Evolutionary conservation across 2,888 invertebrate genomes (phyloP).

Genomic region (Linnaemya tessellans): DNA sequence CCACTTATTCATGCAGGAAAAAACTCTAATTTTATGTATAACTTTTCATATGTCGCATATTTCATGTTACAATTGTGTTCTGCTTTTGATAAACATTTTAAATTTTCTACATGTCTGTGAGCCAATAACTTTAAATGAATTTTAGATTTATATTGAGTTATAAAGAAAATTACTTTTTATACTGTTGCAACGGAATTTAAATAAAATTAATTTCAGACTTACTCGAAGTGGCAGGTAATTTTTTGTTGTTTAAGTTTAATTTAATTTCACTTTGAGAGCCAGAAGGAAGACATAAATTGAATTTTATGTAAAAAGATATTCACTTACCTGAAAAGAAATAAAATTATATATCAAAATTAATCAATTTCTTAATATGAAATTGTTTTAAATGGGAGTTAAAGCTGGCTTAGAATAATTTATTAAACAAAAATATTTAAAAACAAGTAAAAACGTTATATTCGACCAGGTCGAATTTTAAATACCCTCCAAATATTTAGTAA

Average conservation of each 20-base stretch:
- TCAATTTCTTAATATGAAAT: not conserved
- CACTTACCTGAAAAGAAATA: slow-evolving; percentile 51
- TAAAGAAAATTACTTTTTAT: slow-evolving; percentile 9
- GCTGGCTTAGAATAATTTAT: not conserved
- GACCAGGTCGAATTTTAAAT: no score
- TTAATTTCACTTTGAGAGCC: not conserved
- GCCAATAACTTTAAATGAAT: slow-evolving; percentile 21
- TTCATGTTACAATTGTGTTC: not conserved
- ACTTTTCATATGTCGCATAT: not conserved
- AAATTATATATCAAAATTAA: not conserved
- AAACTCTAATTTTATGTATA: not conserved
- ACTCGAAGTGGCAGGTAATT: not conserved
- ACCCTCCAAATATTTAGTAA: no score
- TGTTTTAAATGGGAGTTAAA: not conserved
- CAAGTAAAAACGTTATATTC: no score
- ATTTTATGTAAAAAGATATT: not conserved
- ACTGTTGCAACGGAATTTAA: slow-evolving; percentile 4
- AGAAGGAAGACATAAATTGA: slow-evolving; percentile 1
- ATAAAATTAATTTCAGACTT: slow-evolving; percentile 38
- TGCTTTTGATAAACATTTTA: slow-evolving; percentile 3
- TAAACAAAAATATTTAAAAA: not conserved
- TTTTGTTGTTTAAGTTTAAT: not conserved
- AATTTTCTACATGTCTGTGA: not conserved
- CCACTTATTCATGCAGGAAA: not conserved
- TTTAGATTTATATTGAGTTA: slow-evolving; percentile 14